phyloP scores from a whole-genome alignment of 2,113 vertebrate genomes.

The Eira barbara region DNA sequence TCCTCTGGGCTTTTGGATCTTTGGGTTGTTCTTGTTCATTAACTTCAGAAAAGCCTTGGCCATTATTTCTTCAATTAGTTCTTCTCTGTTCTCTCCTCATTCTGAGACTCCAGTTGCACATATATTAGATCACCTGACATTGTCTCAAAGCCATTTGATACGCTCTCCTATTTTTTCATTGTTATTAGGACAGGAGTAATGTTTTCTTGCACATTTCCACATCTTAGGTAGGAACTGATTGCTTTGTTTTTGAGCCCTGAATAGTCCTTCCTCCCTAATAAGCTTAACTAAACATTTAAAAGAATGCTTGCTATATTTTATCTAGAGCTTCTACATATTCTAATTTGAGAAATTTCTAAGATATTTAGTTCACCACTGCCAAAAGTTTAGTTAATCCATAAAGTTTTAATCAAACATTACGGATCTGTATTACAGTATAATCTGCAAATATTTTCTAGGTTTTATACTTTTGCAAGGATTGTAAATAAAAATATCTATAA shows the following conservation, averaged over 20 bases:
- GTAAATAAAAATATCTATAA: neutral
- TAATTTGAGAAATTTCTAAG: neutral
- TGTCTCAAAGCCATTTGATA: neutral
- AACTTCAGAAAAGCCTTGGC: neutral
- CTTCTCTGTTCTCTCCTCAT: neutral
- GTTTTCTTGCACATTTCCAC: neutral
- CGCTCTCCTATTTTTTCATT: neutral
- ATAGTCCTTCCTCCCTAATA: neutral
- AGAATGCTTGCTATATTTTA: neutral
- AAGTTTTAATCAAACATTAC: neutral
- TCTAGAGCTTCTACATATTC: neutral
- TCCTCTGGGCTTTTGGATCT: neutral
- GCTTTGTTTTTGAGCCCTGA: neutral
- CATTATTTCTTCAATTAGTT: neutral
- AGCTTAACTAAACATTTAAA: neutral
- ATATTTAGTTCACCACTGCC: neutral
- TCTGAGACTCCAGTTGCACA: neutral
- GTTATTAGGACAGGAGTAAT: neutral
- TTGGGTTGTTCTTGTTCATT: neutral
- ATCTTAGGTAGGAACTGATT: neutral
- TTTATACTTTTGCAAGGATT: neutral
- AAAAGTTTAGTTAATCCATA: neutral
- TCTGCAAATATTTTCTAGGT: neutral
- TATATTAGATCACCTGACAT: neutral
- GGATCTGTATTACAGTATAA: neutral